These are phyloP conservation scores for Pogoniulus pusillus DNA, from an alignment of 2,797 vertebrate genomes.

Conservation along the genomic window DNA sequence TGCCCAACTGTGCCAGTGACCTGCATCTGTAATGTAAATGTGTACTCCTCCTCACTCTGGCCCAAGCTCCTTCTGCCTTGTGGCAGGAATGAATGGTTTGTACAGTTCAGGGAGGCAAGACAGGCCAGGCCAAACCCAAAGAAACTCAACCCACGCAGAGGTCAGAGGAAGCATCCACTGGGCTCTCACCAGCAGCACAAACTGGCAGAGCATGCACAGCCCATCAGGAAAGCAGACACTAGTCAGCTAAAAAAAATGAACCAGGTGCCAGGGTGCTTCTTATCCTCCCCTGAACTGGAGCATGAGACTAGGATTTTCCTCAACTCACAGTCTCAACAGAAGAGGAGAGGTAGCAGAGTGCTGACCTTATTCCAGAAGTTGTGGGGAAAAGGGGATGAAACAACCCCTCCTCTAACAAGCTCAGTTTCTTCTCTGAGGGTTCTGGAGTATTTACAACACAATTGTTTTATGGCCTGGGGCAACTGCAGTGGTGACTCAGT, in stretches of 20 bases:
- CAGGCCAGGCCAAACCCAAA: not conserved
- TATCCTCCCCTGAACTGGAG: not conserved
- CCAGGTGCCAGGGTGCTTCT: not conserved
- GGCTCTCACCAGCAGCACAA: not conserved
- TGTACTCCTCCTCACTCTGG: accelerated
- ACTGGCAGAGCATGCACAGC: not conserved
- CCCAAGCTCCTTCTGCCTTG: not conserved
- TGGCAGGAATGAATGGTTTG: accelerated
- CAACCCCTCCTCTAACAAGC: not conserved
- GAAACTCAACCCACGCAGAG: not conserved
- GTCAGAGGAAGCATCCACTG: not conserved
- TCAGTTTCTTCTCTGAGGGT: not conserved
- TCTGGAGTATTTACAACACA: not conserved
- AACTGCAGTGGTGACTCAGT: not conserved
- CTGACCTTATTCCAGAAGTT: not conserved
- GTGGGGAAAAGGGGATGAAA: not conserved
- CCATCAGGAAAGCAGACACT: not conserved
- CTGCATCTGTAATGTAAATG: not conserved
- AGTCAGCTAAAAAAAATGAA: not conserved
- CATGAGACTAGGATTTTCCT: not conserved
- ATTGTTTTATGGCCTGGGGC: accelerated
- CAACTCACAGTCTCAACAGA: not conserved
- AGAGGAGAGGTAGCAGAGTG: not conserved
- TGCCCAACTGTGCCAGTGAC: not conserved
- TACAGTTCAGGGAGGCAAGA: accelerated